These are phyloP conservation scores for Aplidium turbinatum DNA, from an alignment of 23 tunicate species.

Conservation along the genomic window DNA sequence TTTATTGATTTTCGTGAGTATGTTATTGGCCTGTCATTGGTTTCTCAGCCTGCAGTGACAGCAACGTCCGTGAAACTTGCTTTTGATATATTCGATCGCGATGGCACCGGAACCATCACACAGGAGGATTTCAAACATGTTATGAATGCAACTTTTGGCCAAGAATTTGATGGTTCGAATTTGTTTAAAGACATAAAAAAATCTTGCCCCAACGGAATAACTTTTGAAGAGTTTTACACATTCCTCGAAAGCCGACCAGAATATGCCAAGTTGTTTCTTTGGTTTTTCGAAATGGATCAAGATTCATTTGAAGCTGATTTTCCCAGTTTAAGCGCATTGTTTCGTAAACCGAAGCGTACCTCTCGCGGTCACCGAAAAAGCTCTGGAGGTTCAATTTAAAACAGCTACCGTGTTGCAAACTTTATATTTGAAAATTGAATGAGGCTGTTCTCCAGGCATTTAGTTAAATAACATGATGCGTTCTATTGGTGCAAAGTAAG, in stretches of 20 bases:
- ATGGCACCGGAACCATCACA: constrained; percentile 51
- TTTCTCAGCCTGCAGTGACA: constrained; percentile 59
- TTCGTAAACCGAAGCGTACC: not conserved
- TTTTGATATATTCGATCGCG: constrained; percentile 61
- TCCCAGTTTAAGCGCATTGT: not conserved
- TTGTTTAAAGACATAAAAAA: constrained; percentile 25
- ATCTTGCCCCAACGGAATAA: not conserved
- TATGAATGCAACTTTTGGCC: constrained; percentile 35
- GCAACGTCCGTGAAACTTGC: constrained; percentile 51
- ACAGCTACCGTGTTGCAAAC: too few relatives aligned
- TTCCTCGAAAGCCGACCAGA: constrained; percentile 51
- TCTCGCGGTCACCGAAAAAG: too few relatives aligned
- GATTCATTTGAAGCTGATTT: too few relatives aligned
- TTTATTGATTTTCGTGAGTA: constrained; percentile 70
- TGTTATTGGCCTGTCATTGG: constrained; percentile 71
- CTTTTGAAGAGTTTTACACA: constrained; percentile 49
- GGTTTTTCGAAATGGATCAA: constrained; percentile 55
- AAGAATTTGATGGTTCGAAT: constrained; percentile 17
- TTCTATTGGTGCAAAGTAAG: too few relatives aligned
- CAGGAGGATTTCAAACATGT: constrained; percentile 48
- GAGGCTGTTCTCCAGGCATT: not conserved
- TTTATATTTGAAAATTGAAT: not conserved
- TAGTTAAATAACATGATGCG: not conserved
- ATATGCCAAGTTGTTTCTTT: constrained; percentile 66
- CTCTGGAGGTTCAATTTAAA: too few relatives aligned